phyloP scores from a whole-genome alignment of 1,140 invertebrate genomes.

The Lucilia sericata region DNA sequence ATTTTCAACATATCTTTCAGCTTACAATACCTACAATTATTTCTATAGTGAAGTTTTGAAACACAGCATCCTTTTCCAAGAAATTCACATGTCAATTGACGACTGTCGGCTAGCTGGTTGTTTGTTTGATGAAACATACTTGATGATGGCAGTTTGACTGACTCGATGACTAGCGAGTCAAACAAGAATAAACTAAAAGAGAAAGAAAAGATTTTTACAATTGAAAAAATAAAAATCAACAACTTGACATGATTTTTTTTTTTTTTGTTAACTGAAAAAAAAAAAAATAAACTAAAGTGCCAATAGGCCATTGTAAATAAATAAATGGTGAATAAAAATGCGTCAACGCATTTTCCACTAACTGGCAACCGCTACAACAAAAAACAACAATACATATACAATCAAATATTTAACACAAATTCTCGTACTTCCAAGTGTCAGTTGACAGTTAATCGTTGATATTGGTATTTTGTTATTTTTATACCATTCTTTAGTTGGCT shows the following conservation, averaged over 20 bases:
- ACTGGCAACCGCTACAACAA: not conserved
- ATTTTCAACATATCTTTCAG: no score
- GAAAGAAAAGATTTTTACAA: not conserved
- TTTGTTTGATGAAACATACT: constrained; percentile 7
- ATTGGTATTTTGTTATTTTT: constrained; percentile 28
- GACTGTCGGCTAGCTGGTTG: not conserved
- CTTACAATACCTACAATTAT: no score
- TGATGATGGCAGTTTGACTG: constrained; percentile 3
- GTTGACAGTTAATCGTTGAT: constrained; percentile 39
- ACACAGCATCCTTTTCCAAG: not conserved
- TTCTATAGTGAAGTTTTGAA: not conserved
- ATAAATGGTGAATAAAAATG: constrained; percentile 32
- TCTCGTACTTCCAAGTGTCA: constrained; percentile 28
- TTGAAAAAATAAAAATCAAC: not conserved
- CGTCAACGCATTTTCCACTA: constrained; percentile 35
- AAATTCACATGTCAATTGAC: constrained; percentile 16
- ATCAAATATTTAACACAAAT: constrained; percentile 29
- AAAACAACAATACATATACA: constrained; percentile 24
- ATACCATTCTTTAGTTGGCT: not conserved
- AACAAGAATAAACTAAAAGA: no score
- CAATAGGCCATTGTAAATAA: constrained; percentile 40
- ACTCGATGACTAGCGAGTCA: not conserved
- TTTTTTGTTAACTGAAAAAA: constrained; percentile 30
- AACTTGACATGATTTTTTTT: constrained; percentile 32
- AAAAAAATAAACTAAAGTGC: constrained; percentile 27